phyloP scores from a whole-genome alignment of 2,888 invertebrate genomes.

The Melanophora roralis region DNA sequence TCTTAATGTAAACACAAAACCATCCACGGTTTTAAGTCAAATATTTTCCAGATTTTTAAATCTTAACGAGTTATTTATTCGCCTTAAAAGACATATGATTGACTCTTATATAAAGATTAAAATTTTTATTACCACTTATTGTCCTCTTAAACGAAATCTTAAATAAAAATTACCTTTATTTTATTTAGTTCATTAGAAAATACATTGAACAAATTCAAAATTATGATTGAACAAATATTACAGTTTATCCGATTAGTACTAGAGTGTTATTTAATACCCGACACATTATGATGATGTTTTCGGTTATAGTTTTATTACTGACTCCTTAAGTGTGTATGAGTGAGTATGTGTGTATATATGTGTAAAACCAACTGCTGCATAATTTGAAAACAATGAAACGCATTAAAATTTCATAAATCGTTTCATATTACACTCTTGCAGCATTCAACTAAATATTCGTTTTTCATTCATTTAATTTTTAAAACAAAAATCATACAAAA shows the following conservation, averaged over 20 bases:
- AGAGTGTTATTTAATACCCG: constrained; percentile 56
- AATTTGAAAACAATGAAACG: constrained; percentile 58
- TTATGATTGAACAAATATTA: constrained; percentile 51
- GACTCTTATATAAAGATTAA: background rate
- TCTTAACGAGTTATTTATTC: no score
- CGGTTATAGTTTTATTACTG: constrained; percentile 10
- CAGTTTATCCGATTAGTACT: constrained; percentile 57
- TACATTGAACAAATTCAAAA: constrained; percentile 29
- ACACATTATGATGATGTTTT: constrained; percentile 38
- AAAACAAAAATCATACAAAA: constrained; percentile 7
- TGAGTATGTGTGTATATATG: background rate
- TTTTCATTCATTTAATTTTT: constrained; percentile 33
- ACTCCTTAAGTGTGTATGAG: no score
- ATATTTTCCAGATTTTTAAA: no score
- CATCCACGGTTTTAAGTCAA: no score
- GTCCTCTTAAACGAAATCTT: background rate
- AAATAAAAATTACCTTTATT: background rate
- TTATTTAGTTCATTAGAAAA: constrained; percentile 2
- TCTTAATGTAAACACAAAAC: no score
- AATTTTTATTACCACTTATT: background rate
- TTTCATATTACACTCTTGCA: constrained; percentile 50
- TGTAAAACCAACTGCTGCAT: constrained; percentile 32
- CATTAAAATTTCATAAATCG: constrained; percentile 46
- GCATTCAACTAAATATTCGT: constrained; percentile 9
- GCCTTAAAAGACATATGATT: no score